Percentiles rank a stretch among this genome's conserved stretches.
These are phyloP conservation scores for Petrocephalus sullivani DNA, from an alignment of 2,797 vertebrate species.

Conservation along the genomic window DNA sequence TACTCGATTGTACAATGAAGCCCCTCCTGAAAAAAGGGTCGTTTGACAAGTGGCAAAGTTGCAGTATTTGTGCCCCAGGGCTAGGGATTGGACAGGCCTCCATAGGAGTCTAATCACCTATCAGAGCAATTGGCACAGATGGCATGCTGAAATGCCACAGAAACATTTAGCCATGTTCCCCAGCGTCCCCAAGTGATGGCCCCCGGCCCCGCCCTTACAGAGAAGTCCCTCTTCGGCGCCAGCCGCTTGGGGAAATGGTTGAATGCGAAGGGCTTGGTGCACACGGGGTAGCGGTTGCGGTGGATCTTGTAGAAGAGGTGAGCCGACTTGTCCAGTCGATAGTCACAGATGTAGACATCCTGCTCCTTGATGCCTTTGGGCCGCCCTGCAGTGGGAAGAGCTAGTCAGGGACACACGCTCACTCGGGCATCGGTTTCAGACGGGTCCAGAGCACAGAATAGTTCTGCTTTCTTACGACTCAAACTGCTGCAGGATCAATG, in stretches of 20 bases:
- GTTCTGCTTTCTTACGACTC: background rate
- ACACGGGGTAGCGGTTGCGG: slow-evolving; percentile 91
- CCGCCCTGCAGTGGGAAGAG: slow-evolving; percentile 67
- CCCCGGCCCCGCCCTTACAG: slow-evolving; percentile 1
- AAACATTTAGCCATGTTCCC: background rate
- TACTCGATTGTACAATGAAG: background rate
- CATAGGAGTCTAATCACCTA: background rate
- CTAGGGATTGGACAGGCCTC: background rate
- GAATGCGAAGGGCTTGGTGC: slow-evolving; percentile 95
- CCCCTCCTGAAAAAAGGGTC: background rate
- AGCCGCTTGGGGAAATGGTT: slow-evolving; percentile 96
- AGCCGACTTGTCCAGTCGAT: slow-evolving; percentile 94
- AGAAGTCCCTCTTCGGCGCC: slow-evolving; percentile 88
- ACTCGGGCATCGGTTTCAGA: background rate
- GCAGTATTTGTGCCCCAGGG: background rate
- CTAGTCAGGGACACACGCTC: background rate
- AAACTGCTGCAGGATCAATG: background rate
- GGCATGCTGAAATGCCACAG: background rate
- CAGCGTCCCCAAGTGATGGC: background rate
- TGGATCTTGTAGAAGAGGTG: slow-evolving; percentile 99
- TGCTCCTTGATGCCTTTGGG: slow-evolving; percentile 93
- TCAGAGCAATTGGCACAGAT: background rate
- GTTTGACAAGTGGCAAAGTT: background rate
- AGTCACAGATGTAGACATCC: slow-evolving; percentile 96
- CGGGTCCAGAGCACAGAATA: background rate